Percentiles rank a stretch among this genome's conserved stretches.
Evolutionary conservation across 2,888 invertebrate species (phyloP).

Genomic region (Drosophila atroscutellata): DNA sequence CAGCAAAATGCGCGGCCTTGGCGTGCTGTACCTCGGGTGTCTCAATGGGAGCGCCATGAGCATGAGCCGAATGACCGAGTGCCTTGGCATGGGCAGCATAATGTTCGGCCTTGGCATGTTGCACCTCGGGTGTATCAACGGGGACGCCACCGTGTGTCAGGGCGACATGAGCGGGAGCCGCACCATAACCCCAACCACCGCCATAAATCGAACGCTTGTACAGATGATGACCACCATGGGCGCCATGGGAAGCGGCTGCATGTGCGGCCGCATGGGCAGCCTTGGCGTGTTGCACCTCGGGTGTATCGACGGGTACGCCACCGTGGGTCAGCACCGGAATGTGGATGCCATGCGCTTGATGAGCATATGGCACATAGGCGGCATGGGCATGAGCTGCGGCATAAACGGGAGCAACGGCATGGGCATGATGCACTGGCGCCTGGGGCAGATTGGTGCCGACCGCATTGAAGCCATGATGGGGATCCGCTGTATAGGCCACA

Average conservation of each 20-base stretch:
- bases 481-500: constrained; percentile 88
- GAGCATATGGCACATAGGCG: constrained; percentile 80
- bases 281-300: constrained; percentile 86
- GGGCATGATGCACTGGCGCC: constrained; percentile 84
- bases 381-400: constrained; percentile 80
- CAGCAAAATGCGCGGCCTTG: constrained; percentile 84
- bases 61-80: constrained; percentile 77
- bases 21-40: constrained; percentile 86
- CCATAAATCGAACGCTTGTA: constrained; percentile 85
- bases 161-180: constrained; percentile 79
- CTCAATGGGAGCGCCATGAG: constrained; percentile 82
- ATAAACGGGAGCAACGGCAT: constrained; percentile 68
- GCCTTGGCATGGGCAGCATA: constrained; percentile 85
- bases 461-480: constrained; percentile 88
- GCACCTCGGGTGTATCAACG: constrained; percentile 86
- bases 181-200: constrained; percentile 80
- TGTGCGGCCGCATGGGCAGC: constrained; percentile 86
- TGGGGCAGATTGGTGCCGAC: constrained; percentile 88
- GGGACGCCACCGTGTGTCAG: constrained; percentile 85
- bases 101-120: constrained; percentile 85
- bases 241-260: constrained; percentile 84
- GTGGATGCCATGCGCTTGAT: constrained; percentile 71
- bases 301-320: constrained; percentile 85
- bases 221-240: constrained; percentile 83
- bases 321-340: constrained; percentile 80